Base-by-base conservation (phyloP, 1,140 invertebrate genomes). In the Scaptomyza pallida region DNA sequence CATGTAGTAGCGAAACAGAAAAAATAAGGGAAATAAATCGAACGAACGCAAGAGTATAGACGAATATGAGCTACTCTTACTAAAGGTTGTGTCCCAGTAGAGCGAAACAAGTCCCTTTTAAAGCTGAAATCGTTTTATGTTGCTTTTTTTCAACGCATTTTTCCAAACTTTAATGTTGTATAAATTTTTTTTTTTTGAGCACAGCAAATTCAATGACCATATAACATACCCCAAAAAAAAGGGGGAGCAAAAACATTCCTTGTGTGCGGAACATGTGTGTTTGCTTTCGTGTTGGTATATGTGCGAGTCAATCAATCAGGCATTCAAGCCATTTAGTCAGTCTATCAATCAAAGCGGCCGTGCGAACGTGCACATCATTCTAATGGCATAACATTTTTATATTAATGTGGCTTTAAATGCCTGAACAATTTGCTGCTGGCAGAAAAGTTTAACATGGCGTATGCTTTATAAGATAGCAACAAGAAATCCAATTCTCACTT, bases 301-400 rank as follows among this genome's bases (percentile, higher is more conserved):
- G 64, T 61, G 63, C 33, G 54, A 88, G 81, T 86, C 81, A 86
- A 86, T 86, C 81, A 86, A 88, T 86, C 81, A 75, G 82, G 41
- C 78, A 86, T 86, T 86, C 81, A 75, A 80, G 82, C 77, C 77
- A 86, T 81, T 88, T 81, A 86, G 81, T 88, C 77, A 86, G 81
- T 86, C 82, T 59, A 86, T 86, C 81, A 86, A 88, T 86, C 81
- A 86, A 81, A 69, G 71, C 51, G 65, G 52, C 44, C 26, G 44
- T 40, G 15, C 45, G 57, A 48, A 86, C 81, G 81, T 86, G 81
- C 75, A 30, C 70, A 57, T 65, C 77, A 86, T 86, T 74, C 77
- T 75, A 86, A 86, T 78, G 77, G 59, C 68, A 73, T 43, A 64
- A 76, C 64, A 71, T 78, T 88, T 88, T 77, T 85, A 73, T 88